Conservation (phyloP, 2,888 invertebrate species). For the Mesoligia furuncula region DNA sequence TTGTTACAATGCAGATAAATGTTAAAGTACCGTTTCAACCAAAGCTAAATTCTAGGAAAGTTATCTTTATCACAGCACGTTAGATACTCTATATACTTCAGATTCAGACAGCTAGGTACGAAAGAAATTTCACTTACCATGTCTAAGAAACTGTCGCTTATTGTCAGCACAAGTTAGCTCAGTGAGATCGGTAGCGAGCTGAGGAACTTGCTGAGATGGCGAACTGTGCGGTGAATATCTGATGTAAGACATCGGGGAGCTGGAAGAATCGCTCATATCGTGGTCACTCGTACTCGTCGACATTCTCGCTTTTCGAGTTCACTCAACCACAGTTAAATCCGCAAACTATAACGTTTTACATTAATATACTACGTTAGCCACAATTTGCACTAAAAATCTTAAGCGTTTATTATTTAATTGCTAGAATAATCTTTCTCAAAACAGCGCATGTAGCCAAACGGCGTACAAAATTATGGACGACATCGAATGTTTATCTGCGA, state of each 20-base stretch:
- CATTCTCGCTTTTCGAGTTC: constrained; percentile 57
- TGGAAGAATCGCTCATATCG: constrained; percentile 81
- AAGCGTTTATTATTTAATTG: background rate
- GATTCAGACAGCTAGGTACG: background rate
- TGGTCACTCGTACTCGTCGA: constrained; percentile 76
- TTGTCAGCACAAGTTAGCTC: constrained; percentile 77
- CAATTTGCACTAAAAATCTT: constrained; percentile 1
- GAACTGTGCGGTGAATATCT: constrained; percentile 80
- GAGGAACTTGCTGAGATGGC: constrained; percentile 84
- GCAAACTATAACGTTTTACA: constrained; percentile 20
- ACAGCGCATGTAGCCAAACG: background rate
- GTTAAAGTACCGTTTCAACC: background rate
- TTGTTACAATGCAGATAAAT: background rate
- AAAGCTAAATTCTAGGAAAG: constrained; percentile 10
- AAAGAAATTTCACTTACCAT: constrained; percentile 62
- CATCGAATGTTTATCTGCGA: constrained; percentile 48
- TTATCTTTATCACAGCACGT: constrained; percentile 22
- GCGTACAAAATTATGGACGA: constrained; percentile 13
- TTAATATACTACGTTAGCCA: constrained; percentile 10
- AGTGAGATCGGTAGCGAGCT: constrained; percentile 77
- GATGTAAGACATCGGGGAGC: constrained; percentile 76
- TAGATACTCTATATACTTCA: background rate
- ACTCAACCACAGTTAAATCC: constrained; percentile 21
- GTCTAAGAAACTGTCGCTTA: constrained; percentile 54
- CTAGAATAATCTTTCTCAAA: constrained; percentile 1